phyloP scores from a whole-genome alignment of 2,113 vertebrate species.

The Bubo scandiacus region DNA sequence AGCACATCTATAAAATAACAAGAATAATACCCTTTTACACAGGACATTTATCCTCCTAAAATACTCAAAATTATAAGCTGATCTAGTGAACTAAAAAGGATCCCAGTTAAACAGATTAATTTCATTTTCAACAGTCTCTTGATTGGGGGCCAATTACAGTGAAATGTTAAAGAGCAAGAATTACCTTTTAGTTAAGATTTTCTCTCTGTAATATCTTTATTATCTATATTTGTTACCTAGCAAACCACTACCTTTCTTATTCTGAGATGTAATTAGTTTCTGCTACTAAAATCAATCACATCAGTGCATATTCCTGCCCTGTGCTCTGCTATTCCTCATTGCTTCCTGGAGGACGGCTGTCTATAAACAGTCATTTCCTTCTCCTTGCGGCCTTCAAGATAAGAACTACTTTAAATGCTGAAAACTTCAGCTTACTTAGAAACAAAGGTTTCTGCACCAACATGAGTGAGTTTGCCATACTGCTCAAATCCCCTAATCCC shows the following conservation, averaged over 20 bases:
- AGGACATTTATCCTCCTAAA: not conserved
- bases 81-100: not conserved
- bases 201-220: not conserved
- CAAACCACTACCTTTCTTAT: not conserved
- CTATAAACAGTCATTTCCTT: not conserved
- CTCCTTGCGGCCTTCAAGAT: not conserved
- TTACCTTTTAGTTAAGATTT: not conserved
- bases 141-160: not conserved
- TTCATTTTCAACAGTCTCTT: not conserved
- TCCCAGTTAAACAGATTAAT: not conserved
- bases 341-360: not conserved
- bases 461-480: accelerated
- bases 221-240: not conserved
- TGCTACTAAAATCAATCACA: not conserved
- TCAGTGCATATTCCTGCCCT: not conserved
- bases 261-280: not conserved
- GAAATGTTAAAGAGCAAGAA: not conserved
- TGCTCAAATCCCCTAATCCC: slow-evolving; percentile 8
- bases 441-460: not conserved
- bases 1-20: not conserved
- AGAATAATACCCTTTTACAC: not conserved
- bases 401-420: slow-evolving; percentile 19
- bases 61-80: not conserved
- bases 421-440: not conserved
- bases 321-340: not conserved